A percentile compares a stretch with the other conserved stretches of the same genome.
Evolutionary conservation across 2,797 vertebrate genomes (phyloP).

Genomic region (Hemibagrus guttatus): DNA sequence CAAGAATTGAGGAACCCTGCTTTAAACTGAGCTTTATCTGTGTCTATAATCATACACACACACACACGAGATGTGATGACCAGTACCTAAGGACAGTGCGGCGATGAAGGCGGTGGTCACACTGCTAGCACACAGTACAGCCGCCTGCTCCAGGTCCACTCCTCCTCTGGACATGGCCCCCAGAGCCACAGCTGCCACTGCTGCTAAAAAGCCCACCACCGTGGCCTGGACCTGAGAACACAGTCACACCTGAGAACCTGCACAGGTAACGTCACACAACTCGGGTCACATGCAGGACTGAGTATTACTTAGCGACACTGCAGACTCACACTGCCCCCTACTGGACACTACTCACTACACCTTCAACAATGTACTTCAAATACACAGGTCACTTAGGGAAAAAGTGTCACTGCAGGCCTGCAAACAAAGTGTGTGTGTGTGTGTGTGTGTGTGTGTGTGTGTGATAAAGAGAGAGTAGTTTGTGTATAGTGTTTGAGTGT

Average conservation of each 20-base stretch:
- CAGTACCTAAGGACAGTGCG: slow-evolving; percentile 86
- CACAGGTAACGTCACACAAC: neutral
- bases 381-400: neutral
- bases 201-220: slow-evolving; percentile 91
- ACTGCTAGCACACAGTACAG: slow-evolving; percentile 91
- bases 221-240: slow-evolving; percentile 88
- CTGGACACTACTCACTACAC: neutral
- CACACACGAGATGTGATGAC: neutral
- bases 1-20: no score
- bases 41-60: neutral
- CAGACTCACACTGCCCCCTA: neutral
- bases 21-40: neutral
- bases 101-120: slow-evolving; percentile 90
- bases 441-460: no score
- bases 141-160: slow-evolving; percentile 82
- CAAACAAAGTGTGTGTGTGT: neutral
- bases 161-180: slow-evolving; percentile 84
- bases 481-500: neutral
- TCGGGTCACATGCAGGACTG: neutral
- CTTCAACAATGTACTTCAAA: neutral
- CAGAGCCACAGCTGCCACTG: slow-evolving; percentile 84
- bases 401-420: neutral
- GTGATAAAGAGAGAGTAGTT: no score
- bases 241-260: neutral
- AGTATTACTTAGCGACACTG: neutral